A percentile compares a stretch with the other conserved stretches of the same genome.
phyloP scores from a whole-genome alignment of 2,113 vertebrate species.

The Ceyx melanurus region DNA sequence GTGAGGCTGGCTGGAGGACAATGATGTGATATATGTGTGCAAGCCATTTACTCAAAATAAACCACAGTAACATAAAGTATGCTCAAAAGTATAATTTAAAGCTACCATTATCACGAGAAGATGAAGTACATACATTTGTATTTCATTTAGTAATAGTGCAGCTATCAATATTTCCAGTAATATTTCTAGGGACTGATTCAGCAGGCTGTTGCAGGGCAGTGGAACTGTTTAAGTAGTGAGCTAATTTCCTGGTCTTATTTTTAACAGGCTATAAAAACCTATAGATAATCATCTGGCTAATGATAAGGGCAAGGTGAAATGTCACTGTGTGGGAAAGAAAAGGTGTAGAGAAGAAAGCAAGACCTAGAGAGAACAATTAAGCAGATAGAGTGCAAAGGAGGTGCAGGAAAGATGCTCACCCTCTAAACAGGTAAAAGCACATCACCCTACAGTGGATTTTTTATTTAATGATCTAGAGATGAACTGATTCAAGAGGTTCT shows the following conservation, averaged over 20 bases:
- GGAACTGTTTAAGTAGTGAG: background rate
- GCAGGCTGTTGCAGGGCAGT: background rate
- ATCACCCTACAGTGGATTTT: background rate
- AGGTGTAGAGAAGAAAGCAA: background rate
- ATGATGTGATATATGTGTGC: background rate
- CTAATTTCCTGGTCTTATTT: slow-evolving; percentile 1
- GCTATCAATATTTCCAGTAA: slow-evolving; percentile 20
- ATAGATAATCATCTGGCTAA: background rate
- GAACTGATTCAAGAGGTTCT: background rate
- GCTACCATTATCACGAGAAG: background rate
- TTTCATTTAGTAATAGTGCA: background rate
- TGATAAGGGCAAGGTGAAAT: background rate
- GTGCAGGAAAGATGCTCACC: background rate
- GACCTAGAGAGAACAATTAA: background rate
- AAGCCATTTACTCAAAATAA: slow-evolving; percentile 33
- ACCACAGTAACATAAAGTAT: slow-evolving; percentile 5
- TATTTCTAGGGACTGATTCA: background rate
- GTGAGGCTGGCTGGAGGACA: background rate
- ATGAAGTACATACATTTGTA: background rate
- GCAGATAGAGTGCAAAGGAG: background rate
- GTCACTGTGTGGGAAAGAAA: background rate
- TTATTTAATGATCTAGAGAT: background rate
- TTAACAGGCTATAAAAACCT: background rate
- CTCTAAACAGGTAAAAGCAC: background rate
- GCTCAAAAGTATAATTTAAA: background rate